Evolutionary conservation across 2,888 invertebrate species (phyloP).

Genomic region (Megamerina dolium): DNA sequence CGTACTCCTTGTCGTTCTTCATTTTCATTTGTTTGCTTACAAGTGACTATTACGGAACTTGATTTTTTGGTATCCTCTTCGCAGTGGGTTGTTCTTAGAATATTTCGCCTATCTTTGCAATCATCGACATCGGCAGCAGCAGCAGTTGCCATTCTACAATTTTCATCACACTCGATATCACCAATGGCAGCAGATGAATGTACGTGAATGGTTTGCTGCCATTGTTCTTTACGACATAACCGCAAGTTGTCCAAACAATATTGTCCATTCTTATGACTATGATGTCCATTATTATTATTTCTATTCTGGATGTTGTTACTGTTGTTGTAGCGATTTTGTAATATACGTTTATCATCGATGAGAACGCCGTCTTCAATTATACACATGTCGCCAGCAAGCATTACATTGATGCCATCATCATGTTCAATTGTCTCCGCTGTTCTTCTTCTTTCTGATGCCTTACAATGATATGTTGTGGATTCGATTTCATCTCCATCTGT

Average conservation of each 20-base stretch:
- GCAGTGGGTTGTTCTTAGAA: conserved; percentile 17
- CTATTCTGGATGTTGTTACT: background rate
- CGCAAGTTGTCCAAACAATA: conserved; percentile 5
- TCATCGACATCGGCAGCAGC: conserved; percentile 15
- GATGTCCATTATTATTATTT: conserved; percentile 1
- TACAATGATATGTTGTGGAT: too few relatives aligned
- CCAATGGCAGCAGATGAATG: conserved; percentile 21
- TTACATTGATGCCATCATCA: conserved; percentile 3
- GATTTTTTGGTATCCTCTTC: conserved; percentile 5
- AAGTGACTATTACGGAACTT: too few relatives aligned
- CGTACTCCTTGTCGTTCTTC: too few relatives aligned
- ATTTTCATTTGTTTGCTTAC: too few relatives aligned
- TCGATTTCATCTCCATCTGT: too few relatives aligned
- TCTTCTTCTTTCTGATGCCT: too few relatives aligned
- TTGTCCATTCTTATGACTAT: conserved; percentile 4
- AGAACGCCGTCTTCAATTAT: too few relatives aligned
- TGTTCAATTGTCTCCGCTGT: conserved; percentile 3
- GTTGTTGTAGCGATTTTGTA: conserved; percentile 4
- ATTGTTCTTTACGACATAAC: conserved; percentile 4
- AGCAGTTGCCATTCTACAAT: conserved; percentile 8
- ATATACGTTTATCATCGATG: background rate
- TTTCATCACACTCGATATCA: too few relatives aligned
- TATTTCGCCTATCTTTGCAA: conserved; percentile 18
- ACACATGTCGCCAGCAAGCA: background rate
- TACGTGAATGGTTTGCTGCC: conserved; percentile 16